Evolutionary conservation across 2,888 invertebrate genomes (phyloP), one percentile per base, ranked within the genome.

Genomic region (Sphaeridia pumilis): DNA sequence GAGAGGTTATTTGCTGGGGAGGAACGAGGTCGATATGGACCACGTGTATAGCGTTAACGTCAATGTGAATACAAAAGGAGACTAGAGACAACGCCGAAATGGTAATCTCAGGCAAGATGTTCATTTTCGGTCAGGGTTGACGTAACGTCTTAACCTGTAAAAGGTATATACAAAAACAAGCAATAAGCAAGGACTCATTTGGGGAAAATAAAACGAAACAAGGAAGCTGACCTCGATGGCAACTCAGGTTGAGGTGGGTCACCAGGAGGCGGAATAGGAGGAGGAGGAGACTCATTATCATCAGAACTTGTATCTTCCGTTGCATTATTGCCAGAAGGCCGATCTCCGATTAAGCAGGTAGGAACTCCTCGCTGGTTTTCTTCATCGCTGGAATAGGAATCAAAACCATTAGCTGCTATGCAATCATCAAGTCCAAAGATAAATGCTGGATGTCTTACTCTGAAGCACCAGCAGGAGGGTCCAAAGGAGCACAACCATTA

Each of bases 281-380:
- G 49, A 14, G 51, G 56, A 25, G 60, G 61, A 17, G 57, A 56
- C 26, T 63, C 60, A 45, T 60, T 57, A 35, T 54, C 56, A 22
- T 58, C 58, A 3, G 62, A 62, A 43, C 59, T 61, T 1, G 61
- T 61, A 34, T 63, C 62, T 49, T 65, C 65, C 2, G 49, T 46
- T 24, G 52, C 58, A 4, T 12, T 14, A 2, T 22, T 38, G 12
- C 55, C 55, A 7, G 60, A 57, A 5, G 62, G 62, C 35, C 62
- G 47, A 27, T 59, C 61, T 12, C 59, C 58, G 34, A 65, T 57
- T 38, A 63, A 48, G 51, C 58, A 58, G 42, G 58, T 63, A 21
- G 62, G 65, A 17, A 65, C 60, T 25, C 63, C 65, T 21, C 63
- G 53, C n/a, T n/a, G n/a, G n/a, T n/a, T n/a, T 38, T 61, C 60